These are phyloP conservation scores for Gastrophysa polygoni DNA, from an alignment of 2,888 invertebrate species.

Conservation along the genomic window DNA sequence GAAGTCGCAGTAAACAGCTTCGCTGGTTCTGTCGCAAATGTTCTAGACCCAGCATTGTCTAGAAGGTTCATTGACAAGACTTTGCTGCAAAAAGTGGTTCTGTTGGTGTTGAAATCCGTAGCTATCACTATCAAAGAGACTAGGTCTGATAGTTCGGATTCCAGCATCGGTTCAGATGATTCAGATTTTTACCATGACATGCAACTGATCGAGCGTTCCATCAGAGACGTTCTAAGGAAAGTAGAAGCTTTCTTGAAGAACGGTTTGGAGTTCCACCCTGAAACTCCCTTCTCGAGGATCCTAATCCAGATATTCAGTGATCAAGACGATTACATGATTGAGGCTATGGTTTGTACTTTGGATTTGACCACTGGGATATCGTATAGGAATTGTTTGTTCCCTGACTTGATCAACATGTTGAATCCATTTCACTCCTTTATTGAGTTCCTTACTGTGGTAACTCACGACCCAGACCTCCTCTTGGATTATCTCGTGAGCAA, in stretches of 20 bases:
- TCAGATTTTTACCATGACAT: slow-evolving; percentile 89
- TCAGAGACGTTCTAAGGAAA: slow-evolving; percentile 81
- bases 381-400: slow-evolving; percentile 79
- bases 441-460: slow-evolving; percentile 82
- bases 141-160: slow-evolving; percentile 81
- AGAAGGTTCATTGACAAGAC: slow-evolving; percentile 70
- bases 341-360: slow-evolving; percentile 89
- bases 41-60: slow-evolving; percentile 47
- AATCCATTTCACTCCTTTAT: slow-evolving; percentile 88
- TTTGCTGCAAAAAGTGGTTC: slow-evolving; percentile 82
- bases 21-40: slow-evolving; percentile 54
- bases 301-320: slow-evolving; percentile 87
- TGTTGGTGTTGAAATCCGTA: slow-evolving; percentile 86
- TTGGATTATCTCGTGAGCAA: slow-evolving; percentile 87
- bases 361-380: slow-evolving; percentile 87
- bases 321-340: slow-evolving; percentile 89
- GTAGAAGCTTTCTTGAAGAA: slow-evolving; percentile 83
- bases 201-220: slow-evolving; percentile 85
- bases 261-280: slow-evolving; percentile 83
- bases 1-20: slow-evolving; percentile 57
- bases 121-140: slow-evolving; percentile 91
- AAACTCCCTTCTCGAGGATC: slow-evolving; percentile 86
- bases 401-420: slow-evolving; percentile 79
- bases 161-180: slow-evolving; percentile 82
- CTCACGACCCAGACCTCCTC: slow-evolving; percentile 79